These are phyloP conservation scores for Machimus atricapillus DNA, from an alignment of 2,888 invertebrate genomes.

Conservation along the genomic window DNA sequence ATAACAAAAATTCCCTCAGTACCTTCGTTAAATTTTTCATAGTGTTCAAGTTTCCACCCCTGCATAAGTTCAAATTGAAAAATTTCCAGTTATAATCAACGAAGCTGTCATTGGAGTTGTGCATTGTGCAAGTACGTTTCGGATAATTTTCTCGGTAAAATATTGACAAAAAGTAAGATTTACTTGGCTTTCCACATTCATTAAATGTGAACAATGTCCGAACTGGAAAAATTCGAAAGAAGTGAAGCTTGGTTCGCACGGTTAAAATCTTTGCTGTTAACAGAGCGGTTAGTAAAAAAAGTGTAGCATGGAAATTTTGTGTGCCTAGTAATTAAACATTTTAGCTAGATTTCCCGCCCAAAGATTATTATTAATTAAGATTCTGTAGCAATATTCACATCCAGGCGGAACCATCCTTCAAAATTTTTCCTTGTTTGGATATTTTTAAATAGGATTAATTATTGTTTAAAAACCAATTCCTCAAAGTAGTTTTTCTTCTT, in stretches of 20 bases:
- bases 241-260: constrained; percentile 56
- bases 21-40: background rate
- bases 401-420: background rate
- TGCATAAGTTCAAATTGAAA: background rate
- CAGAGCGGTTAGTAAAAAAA: constrained; percentile 56
- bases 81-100: background rate
- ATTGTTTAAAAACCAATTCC: background rate
- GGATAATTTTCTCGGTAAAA: background rate
- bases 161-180: constrained; percentile 1
- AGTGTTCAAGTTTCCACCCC: background rate
- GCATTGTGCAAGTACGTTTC: background rate
- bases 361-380: background rate
- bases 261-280: constrained; percentile 54
- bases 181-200: background rate
- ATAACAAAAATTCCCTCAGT: background rate
- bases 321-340: background rate
- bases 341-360: background rate
- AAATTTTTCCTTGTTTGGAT: background rate
- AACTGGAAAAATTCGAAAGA: constrained; percentile 57
- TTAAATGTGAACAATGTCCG: constrained; percentile 53
- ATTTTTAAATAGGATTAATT: background rate
- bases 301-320: background rate
- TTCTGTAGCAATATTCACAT: background rate
- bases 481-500: background rate
- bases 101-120: background rate